These are phyloP conservation scores for Sebastes minor DNA, from an alignment of 2,797 vertebrate genomes.

Conservation along the genomic window DNA sequence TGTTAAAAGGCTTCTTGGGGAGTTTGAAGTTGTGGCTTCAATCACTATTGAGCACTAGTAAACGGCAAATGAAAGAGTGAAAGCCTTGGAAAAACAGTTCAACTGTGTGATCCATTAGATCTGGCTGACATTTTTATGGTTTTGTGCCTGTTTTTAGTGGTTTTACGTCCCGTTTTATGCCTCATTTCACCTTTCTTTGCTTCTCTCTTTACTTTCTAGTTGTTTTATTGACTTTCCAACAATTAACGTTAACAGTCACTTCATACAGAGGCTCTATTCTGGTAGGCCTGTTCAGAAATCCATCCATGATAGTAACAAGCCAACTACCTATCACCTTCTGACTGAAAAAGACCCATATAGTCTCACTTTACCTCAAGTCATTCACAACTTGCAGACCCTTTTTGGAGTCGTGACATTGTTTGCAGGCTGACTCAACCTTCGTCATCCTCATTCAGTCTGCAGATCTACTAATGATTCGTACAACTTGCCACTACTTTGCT, in stretches of 20 bases:
- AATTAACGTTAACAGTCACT: neutral
- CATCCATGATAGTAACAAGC: neutral
- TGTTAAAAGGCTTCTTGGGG: no score
- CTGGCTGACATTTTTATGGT: no score
- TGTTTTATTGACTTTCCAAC: neutral
- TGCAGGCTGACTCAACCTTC: conserved; percentile 34
- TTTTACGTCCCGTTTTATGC: neutral
- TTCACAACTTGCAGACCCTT: neutral
- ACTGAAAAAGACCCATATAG: neutral
- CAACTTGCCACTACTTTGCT: neutral
- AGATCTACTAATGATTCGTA: conserved; percentile 17
- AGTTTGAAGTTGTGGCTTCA: no score
- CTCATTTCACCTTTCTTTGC: neutral
- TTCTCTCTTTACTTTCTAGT: neutral
- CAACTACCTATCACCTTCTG: neutral
- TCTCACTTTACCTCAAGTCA: neutral
- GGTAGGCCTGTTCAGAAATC: neutral
- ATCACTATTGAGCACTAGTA: no score
- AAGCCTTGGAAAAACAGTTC: no score
- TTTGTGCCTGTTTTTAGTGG: no score
- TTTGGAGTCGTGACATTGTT: conserved; percentile 14
- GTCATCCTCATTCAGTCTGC: conserved; percentile 7
- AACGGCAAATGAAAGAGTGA: no score
- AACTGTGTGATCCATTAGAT: no score
- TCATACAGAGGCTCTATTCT: no score